Evolutionary conservation across 2,113 vertebrate species (phyloP), one percentile per base, ranked within the genome.

Genomic region (Syngnathus scovelli): DNA sequence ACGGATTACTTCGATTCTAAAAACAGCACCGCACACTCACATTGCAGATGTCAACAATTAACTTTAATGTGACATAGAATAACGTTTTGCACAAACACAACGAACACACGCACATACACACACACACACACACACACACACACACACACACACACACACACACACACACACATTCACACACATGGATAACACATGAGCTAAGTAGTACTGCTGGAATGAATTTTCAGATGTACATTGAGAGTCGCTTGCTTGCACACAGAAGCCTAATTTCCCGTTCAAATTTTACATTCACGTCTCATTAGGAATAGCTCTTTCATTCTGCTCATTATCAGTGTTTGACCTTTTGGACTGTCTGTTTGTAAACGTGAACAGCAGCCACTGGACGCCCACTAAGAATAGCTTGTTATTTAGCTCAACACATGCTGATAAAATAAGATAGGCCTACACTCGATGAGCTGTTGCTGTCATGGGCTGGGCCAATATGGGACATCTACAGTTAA

Each of bases 401-500:
- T 67, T 56, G 70, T 87, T 81, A 85, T 89, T 89, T 88, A 84
- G 77, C 75, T 81, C 72, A 68, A 67, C 76, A 78, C 78, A 69
- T 67, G 76, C 90, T 90, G 90, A 90, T 88, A 87, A 89, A 91
- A 90, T 90, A 90, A 90, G 90, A 90, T 91, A 90, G 71, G 37
- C 74, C 48, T 36, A 39, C 36, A 10, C 38, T 55, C 44, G 58
- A 10, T 33, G 43, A 67, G 46, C 68, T 71, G 64, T 81, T 79
- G 76, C 84, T 81, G 60, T 66, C 78, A 59, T 37, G 69, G 33
- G 39, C 58, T 69, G 6, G 12, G 65, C 70, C 80, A 82, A 71
- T 67, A 60, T 16, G 43, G 58, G 21, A 43, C 61, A 41, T 66
- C 67, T 44, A 55, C 49, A 78, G 65, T 37, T 59, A 68, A 72